Evolutionary conservation across 2,888 invertebrate genomes (phyloP).

Genomic region (Trachelus troglodyta): DNA sequence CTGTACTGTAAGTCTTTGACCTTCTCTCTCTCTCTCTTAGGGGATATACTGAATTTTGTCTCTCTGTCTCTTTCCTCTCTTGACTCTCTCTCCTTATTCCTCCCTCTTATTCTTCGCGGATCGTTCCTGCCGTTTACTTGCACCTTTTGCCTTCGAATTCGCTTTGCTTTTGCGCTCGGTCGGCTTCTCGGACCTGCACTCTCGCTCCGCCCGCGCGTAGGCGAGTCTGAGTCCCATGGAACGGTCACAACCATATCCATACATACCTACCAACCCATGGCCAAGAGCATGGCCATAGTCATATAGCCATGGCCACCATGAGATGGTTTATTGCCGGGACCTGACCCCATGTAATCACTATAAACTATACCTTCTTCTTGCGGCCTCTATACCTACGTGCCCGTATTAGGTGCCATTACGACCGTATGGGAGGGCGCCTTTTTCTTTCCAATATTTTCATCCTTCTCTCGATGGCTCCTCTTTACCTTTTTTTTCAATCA

Average conservation of each 20-base stretch:
- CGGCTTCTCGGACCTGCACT: constrained; percentile 13
- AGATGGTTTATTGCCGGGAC: constrained; percentile 64
- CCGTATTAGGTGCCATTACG: constrained; percentile 63
- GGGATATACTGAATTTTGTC: constrained; percentile 11
- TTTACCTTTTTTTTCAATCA: constrained; percentile 6
- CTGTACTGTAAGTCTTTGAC: background rate
- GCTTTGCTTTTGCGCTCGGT: constrained; percentile 52
- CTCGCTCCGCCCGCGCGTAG: constrained; percentile 59
- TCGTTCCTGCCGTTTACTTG: constrained; percentile 38
- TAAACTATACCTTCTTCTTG: constrained; percentile 64
- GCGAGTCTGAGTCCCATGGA: constrained; percentile 47
- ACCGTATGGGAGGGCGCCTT: constrained; percentile 42
- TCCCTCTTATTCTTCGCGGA: constrained; percentile 42
- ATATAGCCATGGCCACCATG: constrained; percentile 60
- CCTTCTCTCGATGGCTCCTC: constrained; percentile 21
- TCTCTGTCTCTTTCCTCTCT: background rate
- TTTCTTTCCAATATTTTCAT: constrained; percentile 24
- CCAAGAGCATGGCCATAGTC: constrained; percentile 23
- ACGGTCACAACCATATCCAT: constrained; percentile 31
- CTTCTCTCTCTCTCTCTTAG: constrained; percentile 11
- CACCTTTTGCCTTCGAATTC: constrained; percentile 59
- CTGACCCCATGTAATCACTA: constrained; percentile 67
- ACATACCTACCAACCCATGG: background rate
- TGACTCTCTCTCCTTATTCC: constrained; percentile 22
- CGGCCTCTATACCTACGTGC: constrained; percentile 47